Evolutionary conservation across 2,113 vertebrate genomes (phyloP), one percentile per base, ranked within the genome.

Genomic region (Prietella phreatophila): DNA sequence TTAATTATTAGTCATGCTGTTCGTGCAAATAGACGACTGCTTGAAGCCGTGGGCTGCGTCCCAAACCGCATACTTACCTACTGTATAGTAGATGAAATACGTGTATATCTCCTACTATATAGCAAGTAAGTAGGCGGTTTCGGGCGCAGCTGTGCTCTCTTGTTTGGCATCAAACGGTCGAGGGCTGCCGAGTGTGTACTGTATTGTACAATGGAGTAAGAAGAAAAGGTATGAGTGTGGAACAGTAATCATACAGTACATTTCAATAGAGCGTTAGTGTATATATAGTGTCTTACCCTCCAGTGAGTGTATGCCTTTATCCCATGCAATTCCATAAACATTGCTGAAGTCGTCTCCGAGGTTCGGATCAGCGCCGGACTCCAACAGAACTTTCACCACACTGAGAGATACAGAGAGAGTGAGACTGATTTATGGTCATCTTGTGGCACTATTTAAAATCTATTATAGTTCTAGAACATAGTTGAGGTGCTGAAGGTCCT

Each of bases 331-430:
- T 92, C 98, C 97, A 14, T 98, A 98, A 76, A 99, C 96, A 15
- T 95, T 99, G 94, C 95, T 98, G 94, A 99, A 99, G 78, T 98
- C 92, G 4, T 99, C 98, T 0, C 97, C 98, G 0, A 97, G 94
- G 90, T 98, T 98, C 19, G 96, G 97, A 86, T 99, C 97, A 0
- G 98, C 97, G 0, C 96, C 96, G 0, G 96, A 96, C 13, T 96
- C 95, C 0, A 99, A 95, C 65, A 99, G 95, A 73, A 95, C 91
- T 92, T 96, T 96, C 83, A 99, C 95, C 90, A 96, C 94, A 3
- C 98, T 99, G 94, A 27, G 88, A 90, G 73, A 73, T 50, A 82
- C 10, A 56, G 2, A 53, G 36, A 73, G 30, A 78, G 4, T 1
- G 17, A 83, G 25, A 86, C 22, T 56, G n/a, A 50, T 9, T 50